Conservation (phyloP, 2,888 invertebrate species). For the Stenchaetothrips biformis region DNA sequence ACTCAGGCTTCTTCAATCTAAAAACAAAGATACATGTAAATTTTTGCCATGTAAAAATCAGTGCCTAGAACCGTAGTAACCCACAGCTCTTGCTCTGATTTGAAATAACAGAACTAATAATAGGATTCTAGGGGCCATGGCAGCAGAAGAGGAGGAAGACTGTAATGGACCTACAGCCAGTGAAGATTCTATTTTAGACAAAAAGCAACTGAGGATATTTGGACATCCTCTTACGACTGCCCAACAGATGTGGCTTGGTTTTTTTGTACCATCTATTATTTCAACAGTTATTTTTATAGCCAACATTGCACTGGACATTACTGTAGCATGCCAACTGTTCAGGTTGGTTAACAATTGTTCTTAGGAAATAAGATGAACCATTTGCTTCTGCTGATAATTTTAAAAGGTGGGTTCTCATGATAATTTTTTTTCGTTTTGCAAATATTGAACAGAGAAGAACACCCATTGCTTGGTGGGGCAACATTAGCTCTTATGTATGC, state of each 20-base stretch:
- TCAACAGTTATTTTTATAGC: slow-evolving; percentile 61
- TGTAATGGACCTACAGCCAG: not conserved
- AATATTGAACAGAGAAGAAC: slow-evolving; percentile 23
- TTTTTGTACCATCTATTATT: slow-evolving; percentile 54
- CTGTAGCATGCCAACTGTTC: slow-evolving; percentile 45
- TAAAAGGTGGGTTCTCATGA: not conserved
- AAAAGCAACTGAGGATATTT: slow-evolving; percentile 34
- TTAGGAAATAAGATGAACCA: not conserved
- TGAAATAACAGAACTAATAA: too few species aligned
- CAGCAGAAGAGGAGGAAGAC: not conserved
- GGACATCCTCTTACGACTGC: slow-evolving; percentile 39
- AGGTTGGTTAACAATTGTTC: not conserved
- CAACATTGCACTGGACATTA: slow-evolving; percentile 63
- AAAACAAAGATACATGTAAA: too few species aligned
- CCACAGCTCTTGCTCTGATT: too few species aligned
- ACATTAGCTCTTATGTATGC: slow-evolving; percentile 50
- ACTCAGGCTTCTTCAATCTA: too few species aligned
- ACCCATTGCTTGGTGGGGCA: slow-evolving; percentile 43
- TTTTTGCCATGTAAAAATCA: too few species aligned
- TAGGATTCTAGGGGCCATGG: not conserved
- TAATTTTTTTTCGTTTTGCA: not conserved
- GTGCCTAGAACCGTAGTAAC: too few species aligned
- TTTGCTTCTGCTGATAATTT: not conserved
- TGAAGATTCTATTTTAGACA: slow-evolving; percentile 35
- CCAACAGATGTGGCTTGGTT: slow-evolving; percentile 51